phyloP scores from a whole-genome alignment of 35 echinoderm and acorn worm species.

The Amphiura filiformis region DNA sequence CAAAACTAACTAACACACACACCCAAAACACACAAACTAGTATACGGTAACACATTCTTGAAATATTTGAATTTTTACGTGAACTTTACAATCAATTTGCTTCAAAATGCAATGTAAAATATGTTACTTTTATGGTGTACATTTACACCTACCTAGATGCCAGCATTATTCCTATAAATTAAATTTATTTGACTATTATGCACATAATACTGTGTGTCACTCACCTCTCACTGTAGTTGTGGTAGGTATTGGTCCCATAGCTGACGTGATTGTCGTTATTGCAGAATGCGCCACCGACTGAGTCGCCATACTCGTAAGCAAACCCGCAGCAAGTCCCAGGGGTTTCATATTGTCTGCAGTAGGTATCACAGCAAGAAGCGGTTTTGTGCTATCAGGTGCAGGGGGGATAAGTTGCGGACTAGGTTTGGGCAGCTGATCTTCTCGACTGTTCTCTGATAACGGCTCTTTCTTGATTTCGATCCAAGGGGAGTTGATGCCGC shows the following conservation, averaged over 20 bases:
- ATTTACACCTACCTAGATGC: too few relatives aligned
- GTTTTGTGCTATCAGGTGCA: background rate
- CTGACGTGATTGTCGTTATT: background rate
- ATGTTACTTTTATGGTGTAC: too few relatives aligned
- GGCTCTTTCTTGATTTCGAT: constrained; percentile 1
- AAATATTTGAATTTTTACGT: too few relatives aligned
- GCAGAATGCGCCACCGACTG: constrained; percentile 1
- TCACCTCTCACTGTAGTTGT: background rate
- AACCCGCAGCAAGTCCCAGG: background rate
- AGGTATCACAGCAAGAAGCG: background rate
- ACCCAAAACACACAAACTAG: too few relatives aligned
- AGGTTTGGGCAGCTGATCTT: background rate
- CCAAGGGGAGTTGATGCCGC: background rate
- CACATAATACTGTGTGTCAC: too few relatives aligned
- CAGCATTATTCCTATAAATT: too few relatives aligned
- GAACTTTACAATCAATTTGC: too few relatives aligned
- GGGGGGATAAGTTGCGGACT: background rate
- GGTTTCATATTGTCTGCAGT: background rate
- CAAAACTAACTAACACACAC: too few relatives aligned
- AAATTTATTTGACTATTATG: too few relatives aligned
- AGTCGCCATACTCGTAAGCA: background rate
- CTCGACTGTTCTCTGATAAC: background rate
- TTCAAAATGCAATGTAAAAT: too few relatives aligned
- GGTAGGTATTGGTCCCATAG: background rate
- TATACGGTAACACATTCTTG: too few relatives aligned